phyloP scores from a whole-genome alignment of 2,113 vertebrate species.

The Chlorocebus sabaeus region DNA sequence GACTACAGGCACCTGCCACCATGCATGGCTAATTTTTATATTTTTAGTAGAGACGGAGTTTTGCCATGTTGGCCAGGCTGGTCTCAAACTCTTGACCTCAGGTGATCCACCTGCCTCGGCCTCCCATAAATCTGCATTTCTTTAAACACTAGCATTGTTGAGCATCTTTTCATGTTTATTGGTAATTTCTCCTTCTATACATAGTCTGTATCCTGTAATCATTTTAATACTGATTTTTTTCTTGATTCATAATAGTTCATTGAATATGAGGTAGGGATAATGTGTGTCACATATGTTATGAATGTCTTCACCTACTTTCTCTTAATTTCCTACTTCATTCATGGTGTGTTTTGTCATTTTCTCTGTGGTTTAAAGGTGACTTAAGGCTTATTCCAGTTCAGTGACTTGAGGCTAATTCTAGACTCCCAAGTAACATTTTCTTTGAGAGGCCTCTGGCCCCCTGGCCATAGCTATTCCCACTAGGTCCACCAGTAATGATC shows the following conservation, averaged over 20 bases:
- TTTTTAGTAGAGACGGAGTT: neutral
- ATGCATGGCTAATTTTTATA: neutral
- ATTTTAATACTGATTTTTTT: conserved; percentile 21
- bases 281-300: neutral
- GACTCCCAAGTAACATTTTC: neutral
- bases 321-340: neutral
- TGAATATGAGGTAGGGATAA: neutral
- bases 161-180: neutral
- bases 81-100: neutral
- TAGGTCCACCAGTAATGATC: neutral
- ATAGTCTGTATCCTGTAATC: neutral
- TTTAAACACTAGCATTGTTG: neutral
- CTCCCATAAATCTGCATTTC: neutral
- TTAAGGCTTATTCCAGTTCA: neutral
- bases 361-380: neutral
- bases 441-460: neutral
- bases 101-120: neutral
- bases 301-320: neutral
- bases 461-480: fast-evolving
- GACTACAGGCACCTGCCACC: neutral
- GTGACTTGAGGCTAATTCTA: neutral
- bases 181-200: neutral
- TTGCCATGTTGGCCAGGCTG: neutral
- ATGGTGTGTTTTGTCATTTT: neutral
- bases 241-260: neutral